Conservation (phyloP, 2,888 invertebrate genomes). For the Neocrepidodera transversa region DNA sequence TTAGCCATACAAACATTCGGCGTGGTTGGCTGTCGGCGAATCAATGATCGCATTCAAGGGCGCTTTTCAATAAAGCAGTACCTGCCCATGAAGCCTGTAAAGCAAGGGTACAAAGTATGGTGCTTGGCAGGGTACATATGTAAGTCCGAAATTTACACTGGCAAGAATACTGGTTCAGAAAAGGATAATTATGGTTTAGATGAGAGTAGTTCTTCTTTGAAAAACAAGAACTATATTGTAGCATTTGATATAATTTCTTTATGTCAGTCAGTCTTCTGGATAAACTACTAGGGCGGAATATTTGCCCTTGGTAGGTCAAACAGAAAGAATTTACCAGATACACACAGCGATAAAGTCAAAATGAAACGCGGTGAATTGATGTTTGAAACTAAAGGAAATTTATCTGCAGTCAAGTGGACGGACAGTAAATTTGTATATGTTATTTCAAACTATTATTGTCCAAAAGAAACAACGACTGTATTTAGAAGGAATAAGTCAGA, state of each 20-base stretch:
- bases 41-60: conserved; percentile 43
- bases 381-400: conserved; percentile 27
- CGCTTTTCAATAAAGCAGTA: conserved; percentile 37
- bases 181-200: conserved; percentile 27
- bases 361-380: conserved; percentile 39
- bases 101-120: conserved; percentile 24
- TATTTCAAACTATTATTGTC: conserved; percentile 22
- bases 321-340: conserved; percentile 34
- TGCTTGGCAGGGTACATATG: conserved; percentile 37
- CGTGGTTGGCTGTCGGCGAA: conserved; percentile 39
- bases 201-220: conserved; percentile 29
- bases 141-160: conserved; percentile 46
- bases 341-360: conserved; percentile 27
- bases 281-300: conserved; percentile 34
- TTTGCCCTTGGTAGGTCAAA: conserved; percentile 37
- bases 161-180: conserved; percentile 40
- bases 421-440: conserved; percentile 40
- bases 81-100: conserved; percentile 20
- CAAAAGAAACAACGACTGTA: conserved; percentile 4
- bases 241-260: conserved; percentile 34
- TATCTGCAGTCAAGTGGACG: conserved; percentile 35
- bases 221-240: conserved; percentile 8
- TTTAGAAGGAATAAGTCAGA: neutral
- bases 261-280: conserved; percentile 34
- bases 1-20: conserved; percentile 10